phyloP scores from a whole-genome alignment of 2,113 vertebrate species.

The Micronycteris hirsuta region DNA sequence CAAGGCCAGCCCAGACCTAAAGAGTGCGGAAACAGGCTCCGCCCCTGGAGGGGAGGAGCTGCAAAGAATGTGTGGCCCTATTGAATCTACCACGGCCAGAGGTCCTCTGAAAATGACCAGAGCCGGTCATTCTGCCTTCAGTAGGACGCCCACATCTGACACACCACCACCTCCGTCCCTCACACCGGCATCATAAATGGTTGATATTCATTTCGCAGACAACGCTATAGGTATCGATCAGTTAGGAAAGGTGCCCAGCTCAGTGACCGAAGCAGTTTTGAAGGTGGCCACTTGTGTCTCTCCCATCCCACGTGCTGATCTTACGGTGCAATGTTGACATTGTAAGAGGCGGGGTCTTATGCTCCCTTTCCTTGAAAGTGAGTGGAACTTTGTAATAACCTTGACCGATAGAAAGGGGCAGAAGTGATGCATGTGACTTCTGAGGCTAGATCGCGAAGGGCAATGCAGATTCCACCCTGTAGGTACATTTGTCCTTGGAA shows the following conservation, averaged over 20 bases:
- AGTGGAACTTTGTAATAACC: neutral
- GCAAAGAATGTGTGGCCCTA: neutral
- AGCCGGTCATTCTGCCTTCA: neutral
- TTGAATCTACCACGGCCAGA: neutral
- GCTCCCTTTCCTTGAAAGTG: neutral
- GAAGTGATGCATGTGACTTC: neutral
- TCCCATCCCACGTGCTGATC: neutral
- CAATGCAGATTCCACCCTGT: too few species aligned
- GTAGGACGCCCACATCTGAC: neutral
- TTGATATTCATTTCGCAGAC: neutral
- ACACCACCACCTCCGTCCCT: neutral
- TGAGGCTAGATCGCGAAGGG: neutral
- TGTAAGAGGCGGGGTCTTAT: neutral
- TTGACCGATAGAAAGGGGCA: neutral
- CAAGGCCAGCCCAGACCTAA: neutral
- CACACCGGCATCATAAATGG: neutral
- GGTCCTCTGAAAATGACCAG: neutral
- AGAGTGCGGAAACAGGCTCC: neutral
- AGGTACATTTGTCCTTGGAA: neutral
- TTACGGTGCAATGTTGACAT: neutral
- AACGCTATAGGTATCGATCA: neutral
- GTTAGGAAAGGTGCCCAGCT: neutral
- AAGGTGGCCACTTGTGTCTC: neutral
- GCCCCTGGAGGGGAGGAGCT: neutral
- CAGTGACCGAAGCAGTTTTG: neutral